Conservation (phyloP, 2,797 vertebrate species). For the Sebastes cheni region DNA sequence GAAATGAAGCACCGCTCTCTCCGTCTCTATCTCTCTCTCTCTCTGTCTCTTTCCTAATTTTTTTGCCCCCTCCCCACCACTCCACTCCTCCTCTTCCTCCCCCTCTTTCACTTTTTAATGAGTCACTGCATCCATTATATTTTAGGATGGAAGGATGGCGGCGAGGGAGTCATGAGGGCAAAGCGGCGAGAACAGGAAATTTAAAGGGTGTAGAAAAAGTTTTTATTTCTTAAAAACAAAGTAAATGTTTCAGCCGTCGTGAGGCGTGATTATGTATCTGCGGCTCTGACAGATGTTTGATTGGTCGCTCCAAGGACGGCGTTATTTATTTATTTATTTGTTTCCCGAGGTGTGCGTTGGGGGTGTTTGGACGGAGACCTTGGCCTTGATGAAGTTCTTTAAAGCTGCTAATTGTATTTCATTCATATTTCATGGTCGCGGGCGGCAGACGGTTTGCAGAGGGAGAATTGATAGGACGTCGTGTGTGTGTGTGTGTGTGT, state of each 20-base stretch:
- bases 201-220: not conserved
- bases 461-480: slow-evolving; percentile 40
- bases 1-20: slow-evolving; percentile 84
- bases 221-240: not conserved
- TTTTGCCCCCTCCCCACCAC: slow-evolving; percentile 37
- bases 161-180: slow-evolving; percentile 26
- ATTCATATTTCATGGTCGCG: slow-evolving; percentile 68
- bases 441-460: slow-evolving; percentile 29
- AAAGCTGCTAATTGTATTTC: slow-evolving; percentile 67
- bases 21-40: slow-evolving; percentile 39
- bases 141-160: slow-evolving; percentile 41
- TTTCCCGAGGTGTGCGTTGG: not conserved
- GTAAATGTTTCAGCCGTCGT: not conserved
- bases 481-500: slow-evolving; percentile 9
- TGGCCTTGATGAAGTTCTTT: slow-evolving; percentile 68
- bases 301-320: slow-evolving; percentile 46
- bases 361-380: slow-evolving; percentile 27
- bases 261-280: slow-evolving; percentile 16
- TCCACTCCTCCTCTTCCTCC: not conserved
- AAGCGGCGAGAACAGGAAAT: slow-evolving; percentile 8
- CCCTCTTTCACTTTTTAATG: slow-evolving; percentile 81
- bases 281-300: slow-evolving; percentile 9
- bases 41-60: slow-evolving; percentile 78
- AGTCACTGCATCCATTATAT: slow-evolving; percentile 75
- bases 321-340: not conserved